Conservation (phyloP, 2,113 vertebrate species). For the Apodemus speciosus region DNA sequence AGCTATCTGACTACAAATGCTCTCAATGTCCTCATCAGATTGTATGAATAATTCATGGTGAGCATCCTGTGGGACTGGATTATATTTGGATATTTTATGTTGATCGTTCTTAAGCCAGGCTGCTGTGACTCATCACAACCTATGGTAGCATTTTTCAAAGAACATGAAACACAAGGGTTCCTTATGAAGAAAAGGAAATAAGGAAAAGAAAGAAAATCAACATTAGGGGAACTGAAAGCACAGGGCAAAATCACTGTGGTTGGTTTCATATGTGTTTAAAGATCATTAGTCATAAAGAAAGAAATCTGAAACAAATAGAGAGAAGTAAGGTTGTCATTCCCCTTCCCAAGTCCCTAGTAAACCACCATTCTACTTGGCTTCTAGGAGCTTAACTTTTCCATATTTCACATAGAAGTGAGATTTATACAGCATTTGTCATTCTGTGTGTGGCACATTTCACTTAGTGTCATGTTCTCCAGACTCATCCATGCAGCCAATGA, state of each 20-base stretch:
- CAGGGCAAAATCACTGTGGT: neutral
- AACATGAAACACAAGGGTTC: slow-evolving; percentile 28
- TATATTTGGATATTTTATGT: slow-evolving; percentile 58
- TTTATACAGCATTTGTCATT: neutral
- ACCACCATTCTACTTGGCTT: neutral
- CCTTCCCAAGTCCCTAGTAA: neutral
- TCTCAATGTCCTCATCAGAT: slow-evolving; percentile 36
- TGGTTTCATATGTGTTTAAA: neutral
- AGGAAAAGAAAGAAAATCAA: neutral
- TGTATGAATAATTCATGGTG: slow-evolving; percentile 62
- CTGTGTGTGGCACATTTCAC: neutral
- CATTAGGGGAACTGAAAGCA: neutral
- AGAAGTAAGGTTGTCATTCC: neutral
- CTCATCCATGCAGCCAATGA: neutral
- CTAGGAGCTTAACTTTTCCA: neutral
- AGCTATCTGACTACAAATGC: slow-evolving; percentile 48
- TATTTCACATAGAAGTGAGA: neutral
- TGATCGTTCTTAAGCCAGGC: slow-evolving; percentile 26
- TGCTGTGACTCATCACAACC: slow-evolving; percentile 46
- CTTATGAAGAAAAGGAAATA: neutral
- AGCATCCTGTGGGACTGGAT: neutral
- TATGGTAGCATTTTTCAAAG: slow-evolving; percentile 42
- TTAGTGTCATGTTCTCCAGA: neutral
- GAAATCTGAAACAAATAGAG: neutral
- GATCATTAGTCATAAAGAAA: neutral